A percentile compares a stretch with the other conserved stretches of the same genome.
Evolutionary conservation across 2,113 vertebrate species (phyloP).

Genomic region (Hyaena hyaena): DNA sequence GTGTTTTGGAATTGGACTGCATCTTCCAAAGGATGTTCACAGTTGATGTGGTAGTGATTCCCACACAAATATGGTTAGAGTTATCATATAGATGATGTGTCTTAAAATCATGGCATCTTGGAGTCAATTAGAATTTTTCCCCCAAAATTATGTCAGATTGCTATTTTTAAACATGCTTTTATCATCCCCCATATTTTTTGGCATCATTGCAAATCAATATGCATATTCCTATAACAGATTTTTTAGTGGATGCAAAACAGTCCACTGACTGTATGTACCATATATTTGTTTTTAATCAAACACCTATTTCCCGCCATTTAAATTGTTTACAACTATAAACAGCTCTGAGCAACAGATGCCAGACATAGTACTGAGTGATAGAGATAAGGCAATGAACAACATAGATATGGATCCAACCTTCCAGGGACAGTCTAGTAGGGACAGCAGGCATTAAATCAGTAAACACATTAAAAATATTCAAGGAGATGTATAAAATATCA

Average conservation of each 20-base stretch:
- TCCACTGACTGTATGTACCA: not conserved
- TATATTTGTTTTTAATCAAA: not conserved
- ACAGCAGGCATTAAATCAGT: not conserved
- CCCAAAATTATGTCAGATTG: not conserved
- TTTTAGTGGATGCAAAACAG: not conserved
- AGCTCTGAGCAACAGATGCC: not conserved
- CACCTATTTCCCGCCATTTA: not conserved
- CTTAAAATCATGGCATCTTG: conserved; percentile 18
- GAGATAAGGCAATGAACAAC: conserved; percentile 35
- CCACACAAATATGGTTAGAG: not conserved
- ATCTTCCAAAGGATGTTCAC: not conserved
- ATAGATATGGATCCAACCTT: not conserved
- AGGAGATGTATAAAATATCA: not conserved
- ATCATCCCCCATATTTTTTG: not conserved
- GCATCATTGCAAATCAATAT: not conserved
- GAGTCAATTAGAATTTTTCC: not conserved
- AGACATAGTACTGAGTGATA: not conserved
- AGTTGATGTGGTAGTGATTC: not conserved
- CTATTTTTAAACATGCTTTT: not conserved
- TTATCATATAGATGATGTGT: not conserved
- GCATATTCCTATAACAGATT: not conserved
- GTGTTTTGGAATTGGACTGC: not conserved
- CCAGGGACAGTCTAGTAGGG: not conserved
- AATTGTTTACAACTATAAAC: not conserved
- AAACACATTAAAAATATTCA: not conserved